Conservation (phyloP, 2,797 vertebrate genomes). For the Pangasius mekongensis region DNA sequence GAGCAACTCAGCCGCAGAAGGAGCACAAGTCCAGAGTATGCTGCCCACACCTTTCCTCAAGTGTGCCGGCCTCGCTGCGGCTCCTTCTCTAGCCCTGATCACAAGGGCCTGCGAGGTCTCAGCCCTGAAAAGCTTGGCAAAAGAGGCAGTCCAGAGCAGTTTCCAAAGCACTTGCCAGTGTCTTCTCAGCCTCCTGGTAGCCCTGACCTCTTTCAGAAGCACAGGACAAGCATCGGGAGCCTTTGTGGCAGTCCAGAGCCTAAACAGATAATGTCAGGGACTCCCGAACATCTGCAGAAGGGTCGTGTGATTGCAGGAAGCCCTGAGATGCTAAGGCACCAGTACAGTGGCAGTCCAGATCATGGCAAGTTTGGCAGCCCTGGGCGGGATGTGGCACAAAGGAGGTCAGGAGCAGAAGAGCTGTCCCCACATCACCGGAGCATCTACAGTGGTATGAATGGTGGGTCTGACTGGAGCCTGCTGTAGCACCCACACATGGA, state of each 20-base stretch:
- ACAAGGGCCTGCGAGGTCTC: slow-evolving; percentile 78
- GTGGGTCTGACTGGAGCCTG: slow-evolving; percentile 70
- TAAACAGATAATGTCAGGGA: slow-evolving; percentile 79
- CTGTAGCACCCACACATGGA: slow-evolving; percentile 56
- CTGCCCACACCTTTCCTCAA: slow-evolving; percentile 82
- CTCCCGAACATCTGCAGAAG: slow-evolving; percentile 87
- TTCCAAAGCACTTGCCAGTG: slow-evolving; percentile 74
- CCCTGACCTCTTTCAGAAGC: slow-evolving; percentile 88
- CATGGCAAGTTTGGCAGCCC: slow-evolving; percentile 80
- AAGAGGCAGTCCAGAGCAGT: slow-evolving; percentile 79
- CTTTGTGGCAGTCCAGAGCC: slow-evolving; percentile 78
- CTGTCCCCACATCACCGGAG: slow-evolving; percentile 86
- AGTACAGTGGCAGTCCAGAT: slow-evolving; percentile 80
- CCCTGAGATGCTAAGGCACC: slow-evolving; percentile 86
- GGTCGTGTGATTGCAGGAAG: slow-evolving; percentile 84
- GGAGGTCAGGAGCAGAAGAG: slow-evolving; percentile 83
- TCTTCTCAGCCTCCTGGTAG: slow-evolving; percentile 77
- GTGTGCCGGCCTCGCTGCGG: slow-evolving; percentile 74
- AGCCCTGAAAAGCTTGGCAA: slow-evolving; percentile 85
- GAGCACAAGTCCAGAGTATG: slow-evolving; percentile 87
- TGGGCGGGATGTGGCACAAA: slow-evolving; percentile 82
- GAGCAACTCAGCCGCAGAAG: slow-evolving; percentile 79
- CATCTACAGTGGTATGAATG: slow-evolving; percentile 95
- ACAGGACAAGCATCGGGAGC: slow-evolving; percentile 67
- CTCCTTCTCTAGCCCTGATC: slow-evolving; percentile 79